Base-by-base conservation (phyloP, 2,113 vertebrate species). In the Tragelaphus buxtoni region DNA sequence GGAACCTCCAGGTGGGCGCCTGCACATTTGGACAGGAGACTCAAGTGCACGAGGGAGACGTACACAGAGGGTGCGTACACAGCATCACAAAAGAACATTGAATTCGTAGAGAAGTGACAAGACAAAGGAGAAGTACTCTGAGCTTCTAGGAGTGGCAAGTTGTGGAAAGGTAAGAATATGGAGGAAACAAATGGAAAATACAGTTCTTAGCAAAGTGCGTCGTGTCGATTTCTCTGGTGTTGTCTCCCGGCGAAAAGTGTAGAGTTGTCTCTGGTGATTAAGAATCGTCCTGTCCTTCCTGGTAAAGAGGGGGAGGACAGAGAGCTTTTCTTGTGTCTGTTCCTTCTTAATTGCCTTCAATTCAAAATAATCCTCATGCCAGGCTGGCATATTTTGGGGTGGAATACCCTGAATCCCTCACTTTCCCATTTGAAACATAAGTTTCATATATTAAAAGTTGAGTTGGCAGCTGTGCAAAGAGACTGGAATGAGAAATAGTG, bases 41-140 rank as follows among this genome's bases (percentile, higher is more conserved):
- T 10, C 18, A n/a, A 24, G 32, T 12, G 32, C 49, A 24, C 0
- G 0, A 51, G 49, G 49, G 32, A 80, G 77, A 7, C 3, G 3
- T 5, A 60, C 58, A 28, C 58, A 80, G 77, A 20, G 30, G 77
- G 20, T 79, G 14, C 3, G 5, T 42, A 58, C 13, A 58, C 55
- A 30, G 39, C 82, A 84, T 58, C 39, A 11, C 26, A 47, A 30
- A 84, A 47, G 83, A 63, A 45, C 56, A 45, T 42, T 45, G 20
- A 45, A 45, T 20, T 20, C 7, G 5, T 45, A 45, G 56, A 32
- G 56, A 60, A 32, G 39, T 45, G 81, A 28, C 24, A 58, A 82
- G 82, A 9, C 82, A 85, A 9, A 49, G 22, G 28, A 49, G 28
- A 84, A 60, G 7, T 32, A 61, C 39, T 32, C 42, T 32, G 39